A percentile compares a stretch with the other conserved stretches of the same genome.
These are phyloP conservation scores for Pristionchus maxplancki DNA, from an alignment of 2,888 invertebrate genomes.

Conservation along the genomic window DNA sequence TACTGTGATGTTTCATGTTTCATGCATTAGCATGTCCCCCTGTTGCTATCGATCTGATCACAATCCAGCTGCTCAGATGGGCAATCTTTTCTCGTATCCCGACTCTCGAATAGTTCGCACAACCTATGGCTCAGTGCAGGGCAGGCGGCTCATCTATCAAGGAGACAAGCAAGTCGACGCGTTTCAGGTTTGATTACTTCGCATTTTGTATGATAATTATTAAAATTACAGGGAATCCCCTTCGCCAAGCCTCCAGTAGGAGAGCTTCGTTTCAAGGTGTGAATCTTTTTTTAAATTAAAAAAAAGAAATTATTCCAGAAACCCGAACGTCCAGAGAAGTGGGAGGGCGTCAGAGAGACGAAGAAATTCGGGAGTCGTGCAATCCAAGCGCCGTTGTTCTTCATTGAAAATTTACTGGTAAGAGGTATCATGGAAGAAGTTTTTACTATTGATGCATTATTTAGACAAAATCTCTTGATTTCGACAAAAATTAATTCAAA, in stretches of 20 bases:
- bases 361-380: background rate
- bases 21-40: too few species aligned
- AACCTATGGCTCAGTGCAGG: background rate
- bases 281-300: background rate
- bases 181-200: conserved; percentile 21
- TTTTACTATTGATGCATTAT: too few species aligned
- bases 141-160: background rate
- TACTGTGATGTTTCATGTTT: too few species aligned
- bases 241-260: conserved; percentile 36
- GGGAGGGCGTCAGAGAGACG: background rate
- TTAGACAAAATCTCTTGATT: too few species aligned
- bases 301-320: background rate
- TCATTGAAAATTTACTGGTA: background rate
- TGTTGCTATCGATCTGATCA: too few species aligned
- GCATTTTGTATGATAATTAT: background rate
- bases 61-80: too few species aligned
- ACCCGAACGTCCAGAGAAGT: conserved; percentile 3
- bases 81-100: conserved; percentile 3
- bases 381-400: background rate
- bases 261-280: conserved; percentile 4
- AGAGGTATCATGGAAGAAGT: too few species aligned
- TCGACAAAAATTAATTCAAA: too few species aligned
- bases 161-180: conserved; percentile 44
- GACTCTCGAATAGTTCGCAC: conserved; percentile 23
- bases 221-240: conserved; percentile 9